Percentiles rank a stretch among this genome's conserved stretches.
phyloP scores from a whole-genome alignment of 1,140 invertebrate genomes.

The Atta texana region DNA sequence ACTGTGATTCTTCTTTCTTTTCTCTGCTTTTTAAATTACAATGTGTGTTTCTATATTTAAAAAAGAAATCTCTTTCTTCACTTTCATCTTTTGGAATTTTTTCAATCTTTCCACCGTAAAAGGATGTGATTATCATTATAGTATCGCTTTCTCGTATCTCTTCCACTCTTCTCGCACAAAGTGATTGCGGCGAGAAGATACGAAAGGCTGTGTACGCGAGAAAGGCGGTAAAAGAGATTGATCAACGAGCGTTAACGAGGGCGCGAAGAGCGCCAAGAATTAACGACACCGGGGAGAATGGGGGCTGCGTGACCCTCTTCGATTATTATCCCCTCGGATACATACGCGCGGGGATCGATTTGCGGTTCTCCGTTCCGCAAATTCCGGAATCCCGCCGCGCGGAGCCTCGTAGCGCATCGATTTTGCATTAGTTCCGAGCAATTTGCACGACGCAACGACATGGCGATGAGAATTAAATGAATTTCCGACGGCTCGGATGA shows the following conservation, averaged over 20 bases:
- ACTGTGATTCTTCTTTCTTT: neutral
- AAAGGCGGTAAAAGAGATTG: slow-evolving; percentile 1
- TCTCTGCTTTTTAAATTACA: neutral
- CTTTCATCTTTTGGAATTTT: neutral
- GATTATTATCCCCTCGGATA: slow-evolving; percentile 32
- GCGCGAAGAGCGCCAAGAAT: slow-evolving; percentile 25
- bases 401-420: slow-evolving; percentile 11
- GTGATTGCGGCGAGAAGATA: neutral
- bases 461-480: slow-evolving; percentile 28
- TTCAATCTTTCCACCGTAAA: neutral
- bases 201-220: neutral
- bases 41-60: neutral
- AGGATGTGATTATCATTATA: neutral
- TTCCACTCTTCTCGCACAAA: neutral
- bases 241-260: slow-evolving; percentile 40
- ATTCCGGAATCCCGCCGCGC: slow-evolving; percentile 39
- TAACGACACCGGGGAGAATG: neutral
- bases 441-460: slow-evolving; percentile 46
- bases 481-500: neutral
- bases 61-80: neutral
- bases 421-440: slow-evolving; percentile 57
- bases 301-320: slow-evolving; percentile 31
- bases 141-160: neutral
- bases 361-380: slow-evolving; percentile 40
- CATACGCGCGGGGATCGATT: slow-evolving; percentile 42